Percentiles rank a stretch among this genome's conserved stretches.
Conservation (phyloP, 2,113 vertebrate species). For the Amblyornis subalaris region DNA sequence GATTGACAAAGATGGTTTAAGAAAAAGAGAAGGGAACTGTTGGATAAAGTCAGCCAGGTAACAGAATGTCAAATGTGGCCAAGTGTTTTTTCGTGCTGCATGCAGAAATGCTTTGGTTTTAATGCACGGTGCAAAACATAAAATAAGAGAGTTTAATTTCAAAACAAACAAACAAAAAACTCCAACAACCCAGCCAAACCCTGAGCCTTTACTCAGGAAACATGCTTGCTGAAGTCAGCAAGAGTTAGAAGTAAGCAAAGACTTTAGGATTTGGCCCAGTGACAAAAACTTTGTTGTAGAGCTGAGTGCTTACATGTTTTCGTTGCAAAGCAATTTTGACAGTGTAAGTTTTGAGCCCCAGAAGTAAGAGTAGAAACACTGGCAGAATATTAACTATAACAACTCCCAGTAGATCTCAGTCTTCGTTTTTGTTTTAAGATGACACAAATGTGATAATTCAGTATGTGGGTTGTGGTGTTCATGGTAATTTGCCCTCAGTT, state of each 20-base stretch:
- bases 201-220: neutral
- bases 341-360: neutral
- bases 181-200: neutral
- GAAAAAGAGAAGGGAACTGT: neutral
- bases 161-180: neutral
- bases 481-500: neutral
- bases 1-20: neutral
- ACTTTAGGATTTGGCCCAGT: neutral
- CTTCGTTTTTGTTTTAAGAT: conserved; percentile 4
- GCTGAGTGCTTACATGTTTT: neutral
- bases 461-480: neutral
- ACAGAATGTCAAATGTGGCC: neutral
- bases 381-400: neutral
- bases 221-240: neutral
- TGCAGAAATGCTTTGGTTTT: neutral
- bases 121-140: neutral
- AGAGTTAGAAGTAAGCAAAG: neutral
- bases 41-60: neutral
- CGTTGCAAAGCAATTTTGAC: conserved; percentile 4
- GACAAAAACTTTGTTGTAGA: conserved; percentile 12
- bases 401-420: neutral
- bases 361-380: neutral
- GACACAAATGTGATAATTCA: neutral
- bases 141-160: neutral
- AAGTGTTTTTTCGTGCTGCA: neutral